Conservation (phyloP, 2,888 invertebrate genomes). For the Tiliacea aurago region DNA sequence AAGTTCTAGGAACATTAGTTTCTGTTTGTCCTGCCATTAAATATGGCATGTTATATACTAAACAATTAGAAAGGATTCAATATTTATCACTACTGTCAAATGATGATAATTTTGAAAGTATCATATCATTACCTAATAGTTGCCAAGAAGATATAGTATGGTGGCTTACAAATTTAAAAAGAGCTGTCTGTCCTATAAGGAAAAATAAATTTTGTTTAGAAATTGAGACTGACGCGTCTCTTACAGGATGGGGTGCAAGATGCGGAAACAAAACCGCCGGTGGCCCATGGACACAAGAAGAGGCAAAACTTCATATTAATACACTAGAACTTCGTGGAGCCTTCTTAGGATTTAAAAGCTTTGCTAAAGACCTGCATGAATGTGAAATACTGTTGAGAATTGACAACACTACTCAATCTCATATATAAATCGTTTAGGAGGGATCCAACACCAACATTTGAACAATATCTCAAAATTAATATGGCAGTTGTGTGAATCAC, state of each 20-base stretch:
- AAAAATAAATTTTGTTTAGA: background rate
- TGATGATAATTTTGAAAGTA: constrained; percentile 12
- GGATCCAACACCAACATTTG: too few relatives aligned
- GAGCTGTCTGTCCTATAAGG: constrained; percentile 1
- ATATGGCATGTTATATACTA: constrained; percentile 14
- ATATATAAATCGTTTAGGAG: too few relatives aligned
- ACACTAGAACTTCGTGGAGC: too few relatives aligned
- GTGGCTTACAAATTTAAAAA: background rate
- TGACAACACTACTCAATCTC: too few relatives aligned
- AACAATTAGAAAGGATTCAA: constrained; percentile 17
- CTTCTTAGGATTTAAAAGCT: too few relatives aligned
- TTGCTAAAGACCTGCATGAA: too few relatives aligned
- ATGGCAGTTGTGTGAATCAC: too few relatives aligned
- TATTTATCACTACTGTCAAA: constrained; percentile 14
- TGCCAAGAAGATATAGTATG: constrained; percentile 4
- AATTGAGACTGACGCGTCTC: constrained; percentile 11
- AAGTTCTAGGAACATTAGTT: constrained; percentile 20
- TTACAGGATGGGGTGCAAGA: constrained; percentile 16
- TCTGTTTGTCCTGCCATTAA: constrained; percentile 10
- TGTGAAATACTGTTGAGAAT: too few relatives aligned
- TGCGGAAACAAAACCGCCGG: too few relatives aligned
- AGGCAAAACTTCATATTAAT: too few relatives aligned
- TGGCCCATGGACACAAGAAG: too few relatives aligned
- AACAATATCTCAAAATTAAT: too few relatives aligned
- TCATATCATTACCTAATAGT: constrained; percentile 11